A percentile compares a stretch with the other conserved stretches of the same genome.
phyloP scores from a whole-genome alignment of 1,140 invertebrate genomes.

The Anastrepha ludens region DNA sequence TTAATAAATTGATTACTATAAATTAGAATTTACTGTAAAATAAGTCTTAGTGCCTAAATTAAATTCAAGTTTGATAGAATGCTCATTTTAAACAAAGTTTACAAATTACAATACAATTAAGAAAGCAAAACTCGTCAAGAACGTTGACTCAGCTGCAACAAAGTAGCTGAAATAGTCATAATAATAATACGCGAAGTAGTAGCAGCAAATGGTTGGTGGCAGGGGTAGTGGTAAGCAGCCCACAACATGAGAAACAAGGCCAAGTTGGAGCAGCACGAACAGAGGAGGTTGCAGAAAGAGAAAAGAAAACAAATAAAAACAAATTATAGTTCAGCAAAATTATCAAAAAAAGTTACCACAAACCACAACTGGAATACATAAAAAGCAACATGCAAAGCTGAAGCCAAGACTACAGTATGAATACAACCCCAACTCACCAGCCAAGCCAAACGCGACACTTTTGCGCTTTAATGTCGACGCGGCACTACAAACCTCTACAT shows the following conservation, averaged over 20 bases:
- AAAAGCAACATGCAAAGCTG: neutral
- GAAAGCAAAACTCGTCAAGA: neutral
- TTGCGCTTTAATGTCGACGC: neutral
- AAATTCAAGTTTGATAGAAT: too few species aligned
- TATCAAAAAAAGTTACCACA: neutral
- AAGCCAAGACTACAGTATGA: neutral
- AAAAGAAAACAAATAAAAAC: neutral
- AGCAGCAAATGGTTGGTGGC: neutral
- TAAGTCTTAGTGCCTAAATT: too few species aligned
- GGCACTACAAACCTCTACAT: neutral
- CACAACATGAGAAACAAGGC: neutral
- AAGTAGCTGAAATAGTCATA: conserved; percentile 32
- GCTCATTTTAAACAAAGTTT: too few species aligned
- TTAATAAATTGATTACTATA: too few species aligned
- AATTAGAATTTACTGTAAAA: too few species aligned
- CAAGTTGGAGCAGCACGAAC: neutral
- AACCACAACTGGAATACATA: neutral
- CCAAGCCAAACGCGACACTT: conserved; percentile 22
- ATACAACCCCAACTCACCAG: neutral
- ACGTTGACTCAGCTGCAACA: conserved; percentile 35
- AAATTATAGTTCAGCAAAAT: neutral
- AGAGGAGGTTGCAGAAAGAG: neutral
- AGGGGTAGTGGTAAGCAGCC: neutral
- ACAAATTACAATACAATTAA: too few species aligned
- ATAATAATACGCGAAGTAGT: neutral